phyloP scores from a whole-genome alignment of 2,113 vertebrate species.

The Fulmarus glacialis region DNA sequence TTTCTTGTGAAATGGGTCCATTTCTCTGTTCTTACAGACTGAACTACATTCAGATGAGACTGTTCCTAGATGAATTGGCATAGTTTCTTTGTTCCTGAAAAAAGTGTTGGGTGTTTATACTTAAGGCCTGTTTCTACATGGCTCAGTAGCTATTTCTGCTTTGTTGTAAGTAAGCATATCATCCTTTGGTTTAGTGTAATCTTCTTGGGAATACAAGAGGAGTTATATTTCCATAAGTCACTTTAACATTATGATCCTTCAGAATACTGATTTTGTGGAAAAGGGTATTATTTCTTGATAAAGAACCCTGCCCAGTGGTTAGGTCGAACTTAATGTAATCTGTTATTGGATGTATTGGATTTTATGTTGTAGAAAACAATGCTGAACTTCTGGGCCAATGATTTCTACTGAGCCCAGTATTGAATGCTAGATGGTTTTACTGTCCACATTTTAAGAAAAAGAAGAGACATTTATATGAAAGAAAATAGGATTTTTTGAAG shows the following conservation, averaged over 20 bases:
- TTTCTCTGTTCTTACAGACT: not conserved
- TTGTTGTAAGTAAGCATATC: not conserved
- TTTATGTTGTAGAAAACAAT: not conserved
- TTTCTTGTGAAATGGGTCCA: not conserved
- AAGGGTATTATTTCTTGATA: not conserved
- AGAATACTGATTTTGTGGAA: not conserved
- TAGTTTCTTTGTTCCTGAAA: not conserved
- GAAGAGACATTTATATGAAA: not conserved
- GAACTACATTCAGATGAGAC: not conserved
- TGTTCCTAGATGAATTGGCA: not conserved
- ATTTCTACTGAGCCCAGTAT: not conserved
- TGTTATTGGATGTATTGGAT: conserved; percentile 1
- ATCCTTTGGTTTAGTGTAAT: not conserved
- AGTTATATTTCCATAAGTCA: not conserved
- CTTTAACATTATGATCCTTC: not conserved
- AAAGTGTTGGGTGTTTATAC: not conserved
- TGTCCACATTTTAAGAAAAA: not conserved
- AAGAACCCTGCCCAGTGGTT: not conserved
- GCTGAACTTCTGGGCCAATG: not conserved
- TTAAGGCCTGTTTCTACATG: not conserved
- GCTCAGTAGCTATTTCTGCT: not conserved
- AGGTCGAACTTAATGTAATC: not conserved
- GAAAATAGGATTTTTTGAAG: not conserved
- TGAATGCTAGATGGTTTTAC: not conserved
- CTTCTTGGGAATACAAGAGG: not conserved